A percentile compares a stretch with the other conserved stretches of the same genome.
Evolutionary conservation across 2,888 invertebrate species (phyloP).

Genomic region (Heteromurus nitidus): DNA sequence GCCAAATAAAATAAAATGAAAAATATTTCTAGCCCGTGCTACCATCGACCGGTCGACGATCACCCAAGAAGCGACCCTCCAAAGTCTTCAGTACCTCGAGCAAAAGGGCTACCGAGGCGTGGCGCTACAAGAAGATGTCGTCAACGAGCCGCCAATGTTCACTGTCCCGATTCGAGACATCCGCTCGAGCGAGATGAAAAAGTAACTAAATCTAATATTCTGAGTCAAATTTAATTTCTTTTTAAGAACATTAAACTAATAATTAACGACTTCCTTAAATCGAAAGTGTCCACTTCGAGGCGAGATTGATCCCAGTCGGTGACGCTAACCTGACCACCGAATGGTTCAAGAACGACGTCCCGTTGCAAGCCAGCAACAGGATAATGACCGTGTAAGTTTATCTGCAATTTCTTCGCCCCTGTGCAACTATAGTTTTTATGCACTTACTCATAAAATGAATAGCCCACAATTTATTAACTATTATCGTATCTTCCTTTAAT

Average conservation of each 20-base stretch:
- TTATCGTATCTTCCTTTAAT: no score
- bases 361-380: conserved; percentile 93
- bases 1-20: no score
- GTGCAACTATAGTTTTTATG: no score
- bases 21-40: conserved; percentile 13
- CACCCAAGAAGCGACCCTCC: conserved; percentile 29
- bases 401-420: no score
- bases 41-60: conserved; percentile 12
- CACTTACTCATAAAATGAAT: no score
- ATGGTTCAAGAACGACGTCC: conserved; percentile 94
- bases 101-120: conserved; percentile 1
- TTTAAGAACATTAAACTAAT: no score
- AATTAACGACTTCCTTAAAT: no score
- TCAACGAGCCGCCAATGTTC: conserved; percentile 93
- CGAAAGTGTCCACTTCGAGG: conserved; percentile 95
- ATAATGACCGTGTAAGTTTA: conserved; percentile 94
- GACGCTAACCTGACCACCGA: conserved; percentile 91
- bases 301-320: conserved; percentile 93
- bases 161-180: conserved; percentile 93
- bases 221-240: no score
- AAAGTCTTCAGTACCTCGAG: conserved; percentile 51
- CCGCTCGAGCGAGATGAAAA: conserved; percentile 90
- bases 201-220: no score
- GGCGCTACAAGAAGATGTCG: conserved; percentile 84
- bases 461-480: no score